phyloP scores from a whole-genome alignment of 2,888 invertebrate species.

The Pachycephus smyrnensis region DNA sequence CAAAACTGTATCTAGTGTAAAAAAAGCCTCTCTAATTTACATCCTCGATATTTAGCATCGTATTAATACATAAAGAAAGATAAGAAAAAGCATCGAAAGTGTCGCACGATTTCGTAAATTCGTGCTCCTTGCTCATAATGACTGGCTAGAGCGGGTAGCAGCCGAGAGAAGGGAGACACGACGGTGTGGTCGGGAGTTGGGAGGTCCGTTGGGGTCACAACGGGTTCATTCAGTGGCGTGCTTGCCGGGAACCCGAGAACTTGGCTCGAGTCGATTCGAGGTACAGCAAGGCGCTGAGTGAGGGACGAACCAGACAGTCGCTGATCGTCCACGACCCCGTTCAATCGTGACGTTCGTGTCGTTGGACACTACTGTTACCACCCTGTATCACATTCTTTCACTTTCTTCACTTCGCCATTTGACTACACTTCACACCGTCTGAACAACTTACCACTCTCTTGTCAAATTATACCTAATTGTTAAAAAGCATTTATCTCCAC shows the following conservation, averaged over 20 bases:
- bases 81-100: not conserved
- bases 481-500: not conserved
- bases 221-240: slow-evolving; percentile 58
- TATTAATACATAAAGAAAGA: not conserved
- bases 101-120: not conserved
- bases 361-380: not conserved
- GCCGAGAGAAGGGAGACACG: not conserved
- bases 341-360: slow-evolving; percentile 26
- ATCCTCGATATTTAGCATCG: not conserved
- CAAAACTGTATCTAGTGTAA: not conserved
- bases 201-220: slow-evolving; percentile 41
- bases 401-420: not conserved
- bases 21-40: not conserved
- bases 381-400: not conserved
- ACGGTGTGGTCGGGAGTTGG: slow-evolving; percentile 18
- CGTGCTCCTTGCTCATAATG: not conserved
- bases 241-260: slow-evolving; percentile 35
- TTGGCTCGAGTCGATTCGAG: slow-evolving; percentile 12
- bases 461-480: not conserved
- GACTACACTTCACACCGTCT: not conserved
- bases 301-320: slow-evolving; percentile 31
- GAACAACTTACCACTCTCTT: not conserved
- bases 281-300: slow-evolving; percentile 22
- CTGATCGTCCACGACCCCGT: slow-evolving; percentile 34
- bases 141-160: not conserved